Conservation (phyloP, 2,888 invertebrate species). For the Agapostemon virescens region DNA sequence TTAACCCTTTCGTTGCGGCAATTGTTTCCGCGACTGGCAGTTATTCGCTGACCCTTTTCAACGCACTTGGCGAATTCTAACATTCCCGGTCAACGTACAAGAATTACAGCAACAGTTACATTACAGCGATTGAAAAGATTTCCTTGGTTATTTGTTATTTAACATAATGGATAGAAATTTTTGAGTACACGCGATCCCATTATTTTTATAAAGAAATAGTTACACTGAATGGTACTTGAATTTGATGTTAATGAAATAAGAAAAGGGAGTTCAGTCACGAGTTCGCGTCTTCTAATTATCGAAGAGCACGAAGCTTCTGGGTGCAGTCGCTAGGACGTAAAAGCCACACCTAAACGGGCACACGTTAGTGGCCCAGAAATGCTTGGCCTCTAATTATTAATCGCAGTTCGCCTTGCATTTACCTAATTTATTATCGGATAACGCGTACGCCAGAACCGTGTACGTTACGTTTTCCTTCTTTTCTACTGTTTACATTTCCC, state of each 20-base stretch:
- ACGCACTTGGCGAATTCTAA: not conserved
- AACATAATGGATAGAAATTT: no score
- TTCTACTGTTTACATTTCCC: not conserved
- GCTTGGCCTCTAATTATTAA: constrained; percentile 36
- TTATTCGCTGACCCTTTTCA: no score
- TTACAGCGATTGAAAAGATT: no score
- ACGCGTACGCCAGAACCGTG: not conserved
- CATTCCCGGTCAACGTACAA: no score
- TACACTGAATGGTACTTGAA: no score
- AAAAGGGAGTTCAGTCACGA: constrained; percentile 16
- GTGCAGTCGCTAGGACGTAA: constrained; percentile 36
- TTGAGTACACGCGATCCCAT: no score
- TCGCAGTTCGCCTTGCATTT: constrained; percentile 33
- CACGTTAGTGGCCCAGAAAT: constrained; percentile 12
- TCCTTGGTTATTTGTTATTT: no score
- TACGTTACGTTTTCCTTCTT: not conserved
- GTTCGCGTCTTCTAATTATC: constrained; percentile 47
- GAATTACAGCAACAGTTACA: no score
- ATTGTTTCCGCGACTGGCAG: not conserved
- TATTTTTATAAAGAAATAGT: no score
- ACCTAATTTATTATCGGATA: constrained; percentile 33
- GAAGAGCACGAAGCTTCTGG: constrained; percentile 45
- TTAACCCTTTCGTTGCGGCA: not conserved
- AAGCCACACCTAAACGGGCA: constrained; percentile 43
- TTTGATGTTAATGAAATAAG: constrained; percentile 3